Evolutionary conservation across 2,888 invertebrate species (phyloP).

Genomic region (Cephus spinipes): DNA sequence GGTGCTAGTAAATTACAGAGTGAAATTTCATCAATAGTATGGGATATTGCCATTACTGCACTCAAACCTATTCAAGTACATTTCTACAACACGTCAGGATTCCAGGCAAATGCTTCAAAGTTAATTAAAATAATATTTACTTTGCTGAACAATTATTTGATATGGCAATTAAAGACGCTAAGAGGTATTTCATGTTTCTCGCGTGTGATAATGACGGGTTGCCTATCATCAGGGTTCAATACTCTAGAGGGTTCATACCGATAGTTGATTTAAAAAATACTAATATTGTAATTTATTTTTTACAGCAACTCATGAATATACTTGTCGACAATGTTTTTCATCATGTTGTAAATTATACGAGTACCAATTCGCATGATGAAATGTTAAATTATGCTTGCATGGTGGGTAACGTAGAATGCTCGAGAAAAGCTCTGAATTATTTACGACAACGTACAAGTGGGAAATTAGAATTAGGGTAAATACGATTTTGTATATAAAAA

Average conservation of each 20-base stretch:
- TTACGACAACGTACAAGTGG: slow-evolving; percentile 9
- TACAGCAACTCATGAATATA: slow-evolving; percentile 37
- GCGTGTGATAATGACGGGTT: slow-evolving; percentile 21
- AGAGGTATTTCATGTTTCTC: not conserved
- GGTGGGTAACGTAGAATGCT: slow-evolving; percentile 53
- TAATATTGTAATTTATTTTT: not conserved
- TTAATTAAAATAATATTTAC: not conserved
- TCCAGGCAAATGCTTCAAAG: slow-evolving; percentile 67
- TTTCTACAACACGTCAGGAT: slow-evolving; percentile 71
- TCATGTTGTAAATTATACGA: slow-evolving; percentile 42
- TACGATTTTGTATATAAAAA: not conserved
- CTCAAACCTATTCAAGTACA: slow-evolving; percentile 72
- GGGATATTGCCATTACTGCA: slow-evolving; percentile 71
- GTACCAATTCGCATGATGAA: slow-evolving; percentile 38
- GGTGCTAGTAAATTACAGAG: slow-evolving; percentile 69
- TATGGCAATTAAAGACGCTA: not conserved
- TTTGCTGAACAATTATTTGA: not conserved
- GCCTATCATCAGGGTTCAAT: slow-evolving; percentile 33
- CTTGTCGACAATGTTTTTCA: slow-evolving; percentile 49
- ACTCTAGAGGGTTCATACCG: slow-evolving; percentile 37
- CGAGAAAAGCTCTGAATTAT: slow-evolving; percentile 6
- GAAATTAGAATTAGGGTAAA: slow-evolving; percentile 12
- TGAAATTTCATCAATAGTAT: slow-evolving; percentile 72
- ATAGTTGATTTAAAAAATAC: not conserved
- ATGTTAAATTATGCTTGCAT: slow-evolving; percentile 57